These are phyloP conservation scores for Melinopterus prodromus DNA, from an alignment of 2,888 invertebrate species.

Conservation along the genomic window DNA sequence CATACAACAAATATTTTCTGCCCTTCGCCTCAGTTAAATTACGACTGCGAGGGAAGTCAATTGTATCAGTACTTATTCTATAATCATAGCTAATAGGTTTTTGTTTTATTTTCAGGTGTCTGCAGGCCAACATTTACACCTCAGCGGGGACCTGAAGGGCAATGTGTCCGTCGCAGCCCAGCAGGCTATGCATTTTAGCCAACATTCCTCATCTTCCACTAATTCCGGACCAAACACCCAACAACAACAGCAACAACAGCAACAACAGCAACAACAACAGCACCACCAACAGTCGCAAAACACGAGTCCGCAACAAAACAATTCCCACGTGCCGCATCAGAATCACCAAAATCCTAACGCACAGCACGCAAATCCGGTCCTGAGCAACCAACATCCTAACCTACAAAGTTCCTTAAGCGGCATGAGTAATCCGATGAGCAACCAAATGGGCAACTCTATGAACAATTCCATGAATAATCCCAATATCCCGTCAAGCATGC, in stretches of 20 bases:
- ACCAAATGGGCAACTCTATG: conserved; percentile 24
- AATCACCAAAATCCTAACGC: conserved; percentile 20
- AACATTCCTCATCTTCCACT: conserved; percentile 53
- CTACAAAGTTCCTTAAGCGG: conserved; percentile 39
- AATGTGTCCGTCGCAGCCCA: conserved; percentile 85
- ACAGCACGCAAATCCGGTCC: conserved; percentile 34
- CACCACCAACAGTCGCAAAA: conserved; percentile 35
- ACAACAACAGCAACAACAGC: conserved; percentile 32
- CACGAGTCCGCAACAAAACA: conserved; percentile 10
- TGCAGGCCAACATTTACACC: conserved; percentile 85
- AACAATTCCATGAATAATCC: conserved; percentile 20
- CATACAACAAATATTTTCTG: too few relatives aligned
- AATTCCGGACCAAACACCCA: conserved; percentile 42
- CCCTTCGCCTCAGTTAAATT: too few relatives aligned
- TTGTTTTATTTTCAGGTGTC: conserved; percentile 70
- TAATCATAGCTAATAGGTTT: too few relatives aligned
- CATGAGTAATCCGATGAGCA: conserved; percentile 27
- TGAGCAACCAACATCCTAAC: conserved; percentile 41
- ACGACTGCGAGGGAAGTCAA: too few relatives aligned
- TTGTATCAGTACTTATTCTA: too few relatives aligned
- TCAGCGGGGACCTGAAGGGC: conserved; percentile 75
- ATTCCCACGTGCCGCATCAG: conserved; percentile 22
- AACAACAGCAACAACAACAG: conserved; percentile 38
- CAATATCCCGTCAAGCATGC: conserved; percentile 10
- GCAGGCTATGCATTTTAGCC: conserved; percentile 80